phyloP scores from a whole-genome alignment of 2,113 vertebrate genomes.

The Corapipo altera region DNA sequence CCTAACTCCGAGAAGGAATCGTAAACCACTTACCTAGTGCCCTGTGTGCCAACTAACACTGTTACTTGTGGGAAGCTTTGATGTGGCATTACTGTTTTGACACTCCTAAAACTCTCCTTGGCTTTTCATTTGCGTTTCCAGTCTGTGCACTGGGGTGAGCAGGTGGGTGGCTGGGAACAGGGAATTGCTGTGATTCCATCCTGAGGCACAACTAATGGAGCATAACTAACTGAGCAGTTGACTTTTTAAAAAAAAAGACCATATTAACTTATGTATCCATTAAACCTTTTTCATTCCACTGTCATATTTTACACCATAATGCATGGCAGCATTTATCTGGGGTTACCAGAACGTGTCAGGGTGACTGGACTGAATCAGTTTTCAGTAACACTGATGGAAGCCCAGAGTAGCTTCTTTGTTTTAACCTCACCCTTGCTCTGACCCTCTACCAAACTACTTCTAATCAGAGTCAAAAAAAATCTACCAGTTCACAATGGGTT shows the following conservation, averaged over 20 bases:
- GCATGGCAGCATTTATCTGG: constrained; percentile 63
- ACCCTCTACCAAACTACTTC: background rate
- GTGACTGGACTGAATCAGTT: background rate
- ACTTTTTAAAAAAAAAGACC: background rate
- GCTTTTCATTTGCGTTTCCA: constrained; percentile 15
- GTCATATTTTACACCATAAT: constrained; percentile 42
- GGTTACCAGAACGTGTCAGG: constrained; percentile 2
- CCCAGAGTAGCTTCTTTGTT: background rate
- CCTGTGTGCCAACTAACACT: constrained; percentile 59
- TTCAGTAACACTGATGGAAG: constrained; percentile 37
- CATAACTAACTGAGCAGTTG: background rate
- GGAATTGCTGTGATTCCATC: background rate
- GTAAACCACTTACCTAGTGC: background rate
- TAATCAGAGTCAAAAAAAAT: background rate
- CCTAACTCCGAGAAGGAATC: background rate
- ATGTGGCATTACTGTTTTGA: background rate
- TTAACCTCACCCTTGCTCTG: background rate
- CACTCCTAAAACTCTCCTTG: constrained; percentile 21
- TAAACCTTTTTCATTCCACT: constrained; percentile 47
- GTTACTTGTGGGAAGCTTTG: background rate
- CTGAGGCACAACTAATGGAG: constrained; percentile 5
- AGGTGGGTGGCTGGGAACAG: constrained; percentile 5
- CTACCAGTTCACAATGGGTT: background rate
- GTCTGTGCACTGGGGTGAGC: constrained; percentile 16
- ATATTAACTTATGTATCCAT: constrained; percentile 46